Base-by-base conservation (phyloP, 1,140 invertebrate genomes). In the Ptiloglossa arizonensis region DNA sequence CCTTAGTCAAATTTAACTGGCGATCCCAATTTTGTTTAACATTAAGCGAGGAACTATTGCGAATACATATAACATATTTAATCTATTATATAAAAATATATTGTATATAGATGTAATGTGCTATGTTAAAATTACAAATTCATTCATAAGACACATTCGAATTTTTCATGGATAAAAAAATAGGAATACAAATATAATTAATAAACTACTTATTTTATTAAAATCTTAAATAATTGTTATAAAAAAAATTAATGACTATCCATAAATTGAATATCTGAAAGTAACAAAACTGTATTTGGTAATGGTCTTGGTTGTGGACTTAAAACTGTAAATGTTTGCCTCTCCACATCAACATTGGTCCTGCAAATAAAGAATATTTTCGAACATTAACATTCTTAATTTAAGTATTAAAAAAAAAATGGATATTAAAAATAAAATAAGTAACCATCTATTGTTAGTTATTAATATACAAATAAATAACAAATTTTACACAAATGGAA, bases 291-390 rank as follows among this genome's bases (percentile, higher is more conserved):
- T 1, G 96, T 96, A 90, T 96, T 97, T 19, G 98, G 98, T 50
- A 99, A 89, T 22, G 98, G 98, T 77, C 97, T 94, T 22, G 98
- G 97, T 90, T 98, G 97, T 11, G 98, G 98, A 1, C 97, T 98
- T 13, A 99, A 93, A 5, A 99, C 94, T 63, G 97, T 99, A 57
- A 99, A 93, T 1, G 94, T 95, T 91, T 98, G 96, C 73, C 96
- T 94, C 56, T 98, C 97, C 83, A 95, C 95, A 90, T 99, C 97
- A 32, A 99, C 96, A 78, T 96, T 96, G 6, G 98, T 98, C 0
- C 98, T 98, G 93, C 72, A 94, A 93, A 89, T 86, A 80, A 89
- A 79, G 75, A 87, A 41, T 13, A 44, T 60, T 68, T 4, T n/a
- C n/a, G n/a, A n/a, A n/a, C n/a, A 46, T 46, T 46, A 46, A 46